These are phyloP conservation scores for Tarsius wallacei DNA, from an alignment of 2,797 vertebrate genomes.

Conservation along the genomic window DNA sequence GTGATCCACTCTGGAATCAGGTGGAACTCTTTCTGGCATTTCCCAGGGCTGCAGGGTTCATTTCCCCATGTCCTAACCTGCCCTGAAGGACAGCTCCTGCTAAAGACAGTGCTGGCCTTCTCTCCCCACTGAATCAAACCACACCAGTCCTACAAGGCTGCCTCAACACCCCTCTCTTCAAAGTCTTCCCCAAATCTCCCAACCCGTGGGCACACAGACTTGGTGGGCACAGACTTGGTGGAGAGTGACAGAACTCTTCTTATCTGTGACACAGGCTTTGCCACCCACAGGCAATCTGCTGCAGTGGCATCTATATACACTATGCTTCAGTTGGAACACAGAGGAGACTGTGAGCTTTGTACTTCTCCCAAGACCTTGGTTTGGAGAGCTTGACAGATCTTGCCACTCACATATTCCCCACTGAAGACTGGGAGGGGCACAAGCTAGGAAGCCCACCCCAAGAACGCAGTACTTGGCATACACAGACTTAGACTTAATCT, in stretches of 20 bases:
- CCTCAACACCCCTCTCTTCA: background rate
- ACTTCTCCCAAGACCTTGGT: background rate
- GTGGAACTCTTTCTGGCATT: background rate
- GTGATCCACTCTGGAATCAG: background rate
- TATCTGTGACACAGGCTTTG: rapidly evolving
- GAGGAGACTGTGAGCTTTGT: too few relatives aligned
- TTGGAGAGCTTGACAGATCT: background rate
- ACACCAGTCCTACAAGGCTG: background rate
- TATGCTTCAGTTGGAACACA: background rate
- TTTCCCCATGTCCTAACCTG: background rate
- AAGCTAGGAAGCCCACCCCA: background rate
- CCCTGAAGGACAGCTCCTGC: background rate
- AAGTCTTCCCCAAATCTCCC: background rate
- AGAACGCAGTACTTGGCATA: background rate
- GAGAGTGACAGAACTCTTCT: rapidly evolving
- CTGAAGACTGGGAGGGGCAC: background rate
- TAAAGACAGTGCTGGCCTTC: background rate
- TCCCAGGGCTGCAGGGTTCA: background rate
- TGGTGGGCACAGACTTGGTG: rapidly evolving
- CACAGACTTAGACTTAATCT: rapidly evolving
- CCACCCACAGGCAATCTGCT: too few relatives aligned
- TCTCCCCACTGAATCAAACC: background rate
- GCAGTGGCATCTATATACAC: rapidly evolving
- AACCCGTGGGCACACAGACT: background rate
- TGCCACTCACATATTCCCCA: background rate